These are phyloP conservation scores for Muscicapa comitata DNA, from an alignment of 2,797 vertebrate species.

Conservation along the genomic window DNA sequence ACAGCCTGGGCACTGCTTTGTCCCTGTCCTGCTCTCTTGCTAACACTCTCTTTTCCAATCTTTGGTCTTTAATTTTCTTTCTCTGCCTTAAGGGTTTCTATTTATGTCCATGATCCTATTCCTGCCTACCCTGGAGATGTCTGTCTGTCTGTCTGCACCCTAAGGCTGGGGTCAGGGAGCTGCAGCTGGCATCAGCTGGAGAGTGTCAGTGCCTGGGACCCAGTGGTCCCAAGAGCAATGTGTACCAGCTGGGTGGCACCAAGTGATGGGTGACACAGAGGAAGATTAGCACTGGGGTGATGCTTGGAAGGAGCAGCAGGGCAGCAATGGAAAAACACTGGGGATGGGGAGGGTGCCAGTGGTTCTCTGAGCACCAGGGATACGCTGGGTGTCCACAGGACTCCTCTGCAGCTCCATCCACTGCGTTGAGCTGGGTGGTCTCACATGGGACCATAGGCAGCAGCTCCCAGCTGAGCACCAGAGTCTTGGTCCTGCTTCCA, in stretches of 20 bases:
- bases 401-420: neutral
- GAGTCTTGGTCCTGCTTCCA: neutral
- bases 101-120: fast-evolving
- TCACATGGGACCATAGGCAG: neutral
- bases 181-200: neutral
- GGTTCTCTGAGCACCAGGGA: neutral
- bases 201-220: neutral
- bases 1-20: neutral
- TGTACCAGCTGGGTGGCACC: neutral
- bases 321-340: neutral
- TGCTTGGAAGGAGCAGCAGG: fast-evolving
- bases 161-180: neutral
- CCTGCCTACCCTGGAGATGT: neutral
- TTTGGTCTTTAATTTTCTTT: neutral
- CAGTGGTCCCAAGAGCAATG: neutral
- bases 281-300: neutral
- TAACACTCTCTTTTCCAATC: neutral
- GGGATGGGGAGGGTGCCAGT: neutral
- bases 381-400: fast-evolving
- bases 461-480: neutral
- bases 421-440: neutral
- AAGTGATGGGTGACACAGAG: neutral
- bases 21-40: neutral
- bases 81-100: neutral
- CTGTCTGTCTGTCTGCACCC: neutral